Percentiles rank a stretch among this genome's conserved stretches.
Evolutionary conservation across 2,888 invertebrate species (phyloP).

Genomic region (Ophioninae sp.): DNA sequence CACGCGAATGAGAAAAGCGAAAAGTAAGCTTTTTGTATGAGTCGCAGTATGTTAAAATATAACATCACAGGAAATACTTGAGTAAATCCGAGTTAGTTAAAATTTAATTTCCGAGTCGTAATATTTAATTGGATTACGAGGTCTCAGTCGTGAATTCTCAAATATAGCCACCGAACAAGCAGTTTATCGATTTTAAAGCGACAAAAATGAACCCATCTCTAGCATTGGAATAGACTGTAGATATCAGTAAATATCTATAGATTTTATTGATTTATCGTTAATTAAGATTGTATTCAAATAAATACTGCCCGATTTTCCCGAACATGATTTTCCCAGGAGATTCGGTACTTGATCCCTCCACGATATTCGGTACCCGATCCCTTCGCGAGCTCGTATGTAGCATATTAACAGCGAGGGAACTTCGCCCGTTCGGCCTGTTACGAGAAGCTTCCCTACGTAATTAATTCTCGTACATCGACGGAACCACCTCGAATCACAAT

Average conservation of each 20-base stretch:
- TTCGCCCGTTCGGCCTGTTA: neutral
- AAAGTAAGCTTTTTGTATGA: neutral
- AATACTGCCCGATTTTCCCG: neutral
- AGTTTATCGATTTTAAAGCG: neutral
- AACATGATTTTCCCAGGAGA: neutral
- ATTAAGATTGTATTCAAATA: neutral
- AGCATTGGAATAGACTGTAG: neutral
- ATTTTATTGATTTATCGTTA: neutral
- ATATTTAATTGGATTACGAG: neutral
- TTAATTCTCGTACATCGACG: conserved; percentile 40
- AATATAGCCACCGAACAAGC: neutral
- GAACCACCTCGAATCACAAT: conserved; percentile 16
- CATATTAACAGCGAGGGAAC: neutral
- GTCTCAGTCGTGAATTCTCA: neutral
- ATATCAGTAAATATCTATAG: neutral
- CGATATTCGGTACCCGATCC: neutral
- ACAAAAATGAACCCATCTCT: neutral
- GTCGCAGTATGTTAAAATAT: neutral
- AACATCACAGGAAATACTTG: neutral
- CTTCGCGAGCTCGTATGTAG: neutral
- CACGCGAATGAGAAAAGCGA: neutral
- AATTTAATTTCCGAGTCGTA: neutral
- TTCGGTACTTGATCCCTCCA: neutral
- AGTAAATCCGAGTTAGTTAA: neutral
- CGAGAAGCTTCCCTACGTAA: conserved; percentile 13